Base-by-base conservation (phyloP, 2,113 vertebrate genomes). In the Oncorhynchus clarkii region DNA sequence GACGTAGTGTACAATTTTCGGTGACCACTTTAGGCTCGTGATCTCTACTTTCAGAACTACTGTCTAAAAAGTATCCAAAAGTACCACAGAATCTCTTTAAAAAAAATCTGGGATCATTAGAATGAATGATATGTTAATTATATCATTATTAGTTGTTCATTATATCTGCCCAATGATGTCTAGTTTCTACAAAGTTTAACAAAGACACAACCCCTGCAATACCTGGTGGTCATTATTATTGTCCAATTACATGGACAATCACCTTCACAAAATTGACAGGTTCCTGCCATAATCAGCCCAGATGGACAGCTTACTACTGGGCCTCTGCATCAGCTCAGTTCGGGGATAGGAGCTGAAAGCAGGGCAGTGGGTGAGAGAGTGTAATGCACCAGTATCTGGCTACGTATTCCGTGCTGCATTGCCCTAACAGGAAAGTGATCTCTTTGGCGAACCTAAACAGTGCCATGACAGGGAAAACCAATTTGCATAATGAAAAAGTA, bases 401-500 rank as follows among this genome's bases (percentile, higher is more conserved):
- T 73, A 18, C 12, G 57, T 79, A 87, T 80, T 77, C 71, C 75
- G 20, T 83, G 22, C 0, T 57, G 9, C 74, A 74, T 78, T 57
- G 5, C 73, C 16, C 71, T 31, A 69, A 78, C 70, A 45, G 82
- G 79, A 66, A 85, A 86, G 73, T 75, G 75, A 74, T 76, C 71
- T 77, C 62, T 80, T 68, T 20, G 75, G 79, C 16, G 74, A 82
- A 80, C 72, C 67, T 72, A 76, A 81, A 69, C 60, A 60, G 78
- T 70, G 74, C 75, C 27, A 34, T 62, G 18, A 67, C 60, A 73
- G 72, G 67, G 57, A 78, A 84, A 85, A 92, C 84, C 83, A 87
- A 90, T 90, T 89, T 89, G 69, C 82, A 80, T 89, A 88, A 92
- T 91, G 89, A 78, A 77, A 84, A 89, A 86, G 82, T 84, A 81